Conservation (phyloP, 37 sponge, comb jelly and placozoan genomes). For the Ephydatia muelleri region DNA sequence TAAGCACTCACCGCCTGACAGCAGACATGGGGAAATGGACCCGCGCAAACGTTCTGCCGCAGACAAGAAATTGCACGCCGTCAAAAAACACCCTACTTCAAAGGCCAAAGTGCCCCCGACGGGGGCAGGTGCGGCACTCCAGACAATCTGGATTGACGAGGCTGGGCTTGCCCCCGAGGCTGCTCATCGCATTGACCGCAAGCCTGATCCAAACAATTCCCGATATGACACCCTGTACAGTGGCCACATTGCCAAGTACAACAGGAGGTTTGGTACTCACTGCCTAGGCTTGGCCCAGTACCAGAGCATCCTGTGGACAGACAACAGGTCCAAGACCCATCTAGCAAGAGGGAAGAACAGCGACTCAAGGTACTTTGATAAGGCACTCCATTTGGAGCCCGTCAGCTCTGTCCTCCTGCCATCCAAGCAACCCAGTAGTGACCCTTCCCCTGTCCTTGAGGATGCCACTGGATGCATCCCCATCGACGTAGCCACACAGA, state of each 20-base stretch:
- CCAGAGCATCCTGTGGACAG: constrained; percentile 42
- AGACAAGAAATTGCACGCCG: not conserved
- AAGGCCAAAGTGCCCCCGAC: not conserved
- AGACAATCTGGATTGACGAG: constrained; percentile 70
- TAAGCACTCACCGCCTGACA: not conserved
- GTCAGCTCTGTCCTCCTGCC: not conserved
- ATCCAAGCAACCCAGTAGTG: not conserved
- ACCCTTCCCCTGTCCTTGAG: not conserved
- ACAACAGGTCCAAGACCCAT: constrained; percentile 23
- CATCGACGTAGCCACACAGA: not conserved
- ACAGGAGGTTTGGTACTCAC: constrained; percentile 25
- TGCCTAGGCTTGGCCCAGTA: constrained; percentile 47
- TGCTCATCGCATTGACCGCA: constrained; percentile 63
- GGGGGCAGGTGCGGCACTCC: not conserved
- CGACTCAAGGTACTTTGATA: not conserved
- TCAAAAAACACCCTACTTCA: not conserved
- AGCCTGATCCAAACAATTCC: constrained; percentile 58
- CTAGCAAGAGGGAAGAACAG: not conserved
- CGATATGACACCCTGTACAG: constrained; percentile 73
- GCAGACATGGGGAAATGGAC: not conserved
- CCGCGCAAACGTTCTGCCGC: not conserved
- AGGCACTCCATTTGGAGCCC: not conserved
- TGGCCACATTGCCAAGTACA: constrained; percentile 61
- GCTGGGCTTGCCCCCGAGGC: constrained; percentile 43
- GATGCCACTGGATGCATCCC: not conserved